Base-by-base conservation (phyloP, 2,113 vertebrate species). In the Alligator mississippiensis region DNA sequence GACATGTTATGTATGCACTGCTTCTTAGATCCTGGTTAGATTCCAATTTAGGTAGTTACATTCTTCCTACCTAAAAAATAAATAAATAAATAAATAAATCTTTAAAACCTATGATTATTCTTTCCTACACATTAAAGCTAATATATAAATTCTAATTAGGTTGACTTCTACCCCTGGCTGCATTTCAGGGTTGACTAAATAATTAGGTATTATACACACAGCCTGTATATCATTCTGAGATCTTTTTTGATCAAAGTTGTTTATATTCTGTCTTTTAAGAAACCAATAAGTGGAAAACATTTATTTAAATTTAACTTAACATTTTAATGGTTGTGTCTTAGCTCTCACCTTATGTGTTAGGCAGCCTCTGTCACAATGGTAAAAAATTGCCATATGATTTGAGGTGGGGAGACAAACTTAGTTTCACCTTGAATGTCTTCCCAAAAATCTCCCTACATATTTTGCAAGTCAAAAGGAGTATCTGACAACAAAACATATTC, bases 61-160 rank as follows among this genome's bases (percentile, higher is more conserved):
- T 19, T 12, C 24, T 76, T 11, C 14, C 25, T 30, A 11, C 76
- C 78, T 60, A 85, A 88, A 80, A 80, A 77, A 77, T 91, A 93
- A 83, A 81, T 66, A 38, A 82, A 30, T 17, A 30, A 92, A 93
- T 81, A 81, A 66, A 38, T 80, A 34, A 19, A 30, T 9, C 6
- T 9, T 47, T 47, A 47, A 47, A 47, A 9, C 47, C 47, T 47
- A 47, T 47, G 47, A 9, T 47, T 47, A 16, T 85, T 80, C 61
- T 60, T 16, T 92, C 21, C 80, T 96, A 92, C 78, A 13, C 63
- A 87, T 81, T n/a, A 18, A 91, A 76, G 24, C 78, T 93, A 89
- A 83, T 61, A 86, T 75, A 72, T n/a, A 72, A 87, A 84, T 88
- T 82, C 57, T 80, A 47, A 47, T 47, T 1, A 6, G 75, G 62